Evolutionary conservation across 2,888 invertebrate genomes (phyloP).

Genomic region (Machimus rusticus): DNA sequence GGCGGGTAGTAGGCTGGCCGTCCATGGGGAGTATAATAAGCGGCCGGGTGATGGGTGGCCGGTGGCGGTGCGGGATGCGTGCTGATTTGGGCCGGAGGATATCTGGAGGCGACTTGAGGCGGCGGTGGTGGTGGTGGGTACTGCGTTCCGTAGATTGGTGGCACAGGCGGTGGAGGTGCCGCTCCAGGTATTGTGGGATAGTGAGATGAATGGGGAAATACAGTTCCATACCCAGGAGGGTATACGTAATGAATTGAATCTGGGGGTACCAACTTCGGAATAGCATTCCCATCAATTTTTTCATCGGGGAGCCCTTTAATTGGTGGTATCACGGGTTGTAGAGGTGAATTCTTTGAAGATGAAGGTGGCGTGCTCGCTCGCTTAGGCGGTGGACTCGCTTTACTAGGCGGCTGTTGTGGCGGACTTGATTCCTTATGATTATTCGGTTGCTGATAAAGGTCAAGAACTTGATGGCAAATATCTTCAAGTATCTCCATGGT

Average conservation of each 20-base stretch:
- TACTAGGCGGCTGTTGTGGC: constrained; percentile 65
- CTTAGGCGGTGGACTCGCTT: constrained; percentile 52
- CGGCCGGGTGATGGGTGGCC: constrained; percentile 37
- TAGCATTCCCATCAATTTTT: constrained; percentile 47
- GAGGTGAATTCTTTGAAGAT: constrained; percentile 12
- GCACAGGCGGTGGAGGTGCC: constrained; percentile 54
- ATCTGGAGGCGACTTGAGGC: neutral
- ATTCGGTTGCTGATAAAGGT: constrained; percentile 84
- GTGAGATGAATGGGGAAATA: constrained; percentile 57
- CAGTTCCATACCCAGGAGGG: constrained; percentile 64
- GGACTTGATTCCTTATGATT: constrained; percentile 74
- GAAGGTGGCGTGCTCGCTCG: constrained; percentile 50
- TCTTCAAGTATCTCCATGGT: constrained; percentile 94
- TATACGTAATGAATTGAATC: constrained; percentile 55
- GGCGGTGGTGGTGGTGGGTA: constrained; percentile 63
- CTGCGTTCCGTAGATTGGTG: constrained; percentile 59
- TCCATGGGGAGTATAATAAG: constrained; percentile 39
- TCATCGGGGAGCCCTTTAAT: constrained; percentile 35
- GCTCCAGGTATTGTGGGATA: constrained; percentile 50
- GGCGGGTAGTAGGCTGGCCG: constrained; percentile 48
- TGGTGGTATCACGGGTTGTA: neutral
- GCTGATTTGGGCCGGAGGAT: neutral
- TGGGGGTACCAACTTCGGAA: constrained; percentile 49
- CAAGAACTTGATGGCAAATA: constrained; percentile 94
- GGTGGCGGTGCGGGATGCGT: constrained; percentile 40